These are phyloP conservation scores for Ophioninae sp. DNA, from an alignment of 2,888 invertebrate species.

Conservation along the genomic window DNA sequence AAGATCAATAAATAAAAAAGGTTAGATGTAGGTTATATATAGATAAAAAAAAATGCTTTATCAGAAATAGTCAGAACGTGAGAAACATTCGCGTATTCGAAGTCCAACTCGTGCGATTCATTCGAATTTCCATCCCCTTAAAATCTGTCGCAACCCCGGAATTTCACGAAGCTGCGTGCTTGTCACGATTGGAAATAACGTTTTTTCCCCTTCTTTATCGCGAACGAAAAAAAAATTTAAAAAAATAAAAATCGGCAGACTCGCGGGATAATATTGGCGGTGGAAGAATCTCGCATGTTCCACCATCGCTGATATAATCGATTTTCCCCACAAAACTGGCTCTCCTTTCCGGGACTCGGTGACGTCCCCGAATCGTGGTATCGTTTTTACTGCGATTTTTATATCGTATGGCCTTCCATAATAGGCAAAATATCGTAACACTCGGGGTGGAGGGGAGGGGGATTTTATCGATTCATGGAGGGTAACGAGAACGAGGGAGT, in stretches of 20 bases:
- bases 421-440: slow-evolving; percentile 25
- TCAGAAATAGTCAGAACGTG: too few relatives aligned
- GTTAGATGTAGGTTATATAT: too few relatives aligned
- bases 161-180: neutral
- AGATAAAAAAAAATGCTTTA: too few relatives aligned
- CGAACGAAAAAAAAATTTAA: neutral
- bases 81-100: too few relatives aligned
- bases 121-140: neutral
- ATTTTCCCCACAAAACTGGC: slow-evolving; percentile 43
- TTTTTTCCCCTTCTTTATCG: slow-evolving; percentile 3
- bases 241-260: neutral
- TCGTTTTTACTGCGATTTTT: slow-evolving; percentile 32
- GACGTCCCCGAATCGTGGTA: slow-evolving; percentile 42
- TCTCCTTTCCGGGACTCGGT: slow-evolving; percentile 43
- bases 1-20: too few relatives aligned
- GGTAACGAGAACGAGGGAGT: slow-evolving; percentile 4
- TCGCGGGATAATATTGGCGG: slow-evolving; percentile 8
- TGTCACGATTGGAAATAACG: neutral
- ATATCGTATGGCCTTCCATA: neutral
- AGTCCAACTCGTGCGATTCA: too few relatives aligned
- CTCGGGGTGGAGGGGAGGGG: neutral
- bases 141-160: neutral
- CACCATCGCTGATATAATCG: slow-evolving; percentile 37
- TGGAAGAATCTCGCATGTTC: slow-evolving; percentile 45
- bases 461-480: neutral